Evolutionary conservation across 1,140 invertebrate genomes (phyloP), one percentile per base, ranked within the genome.

Genomic region (honey bee (Apis mellifera)): DNA sequence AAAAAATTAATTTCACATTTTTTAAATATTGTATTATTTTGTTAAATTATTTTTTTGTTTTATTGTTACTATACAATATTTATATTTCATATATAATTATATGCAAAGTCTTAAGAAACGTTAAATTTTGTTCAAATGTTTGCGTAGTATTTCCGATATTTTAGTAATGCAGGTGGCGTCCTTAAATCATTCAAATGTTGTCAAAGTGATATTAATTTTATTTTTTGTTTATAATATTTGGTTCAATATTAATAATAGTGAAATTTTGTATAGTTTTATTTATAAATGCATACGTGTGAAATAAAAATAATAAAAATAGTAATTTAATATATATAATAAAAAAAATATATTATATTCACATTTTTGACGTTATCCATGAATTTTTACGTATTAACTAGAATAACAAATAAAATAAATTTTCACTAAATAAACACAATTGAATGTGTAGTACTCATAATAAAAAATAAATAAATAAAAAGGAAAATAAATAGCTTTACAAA

Each of bases 391-490:
- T 15, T 55, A 12, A 8, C 11, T 72, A 26, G 9, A 3, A 42
- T 17, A 73, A 59, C 21, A 73, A 59, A 73, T 48, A 42, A 59
- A 57, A 26, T n/a, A 42, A 15, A 8, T 42, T 73, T 57, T 60
- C 32, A 19, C 54, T 54, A 54, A 71, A 71, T 54, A 52, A 71
- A 71, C 23, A 23, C 17, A 26, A 26, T 54, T 11, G 48, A 26
- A 70, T 23, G 3, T 13, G 17, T 2, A 32, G 26, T 73, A 48
- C 0, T 32, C 32, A 32, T 32, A 42, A 48, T 59, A 13, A 60
- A 59, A 73, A 73, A 59, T 73, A 59, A 59, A 73, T 21, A n/a
- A n/a, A n/a, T n/a, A n/a, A n/a, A n/a, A n/a, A n/a, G 8, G 15
- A 73, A 48, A 13, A 48, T 57, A 32, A 42, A n/a, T 21, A 13